Evolutionary conservation across 2,888 invertebrate genomes (phyloP).

Genomic region (Chalcis sispes): DNA sequence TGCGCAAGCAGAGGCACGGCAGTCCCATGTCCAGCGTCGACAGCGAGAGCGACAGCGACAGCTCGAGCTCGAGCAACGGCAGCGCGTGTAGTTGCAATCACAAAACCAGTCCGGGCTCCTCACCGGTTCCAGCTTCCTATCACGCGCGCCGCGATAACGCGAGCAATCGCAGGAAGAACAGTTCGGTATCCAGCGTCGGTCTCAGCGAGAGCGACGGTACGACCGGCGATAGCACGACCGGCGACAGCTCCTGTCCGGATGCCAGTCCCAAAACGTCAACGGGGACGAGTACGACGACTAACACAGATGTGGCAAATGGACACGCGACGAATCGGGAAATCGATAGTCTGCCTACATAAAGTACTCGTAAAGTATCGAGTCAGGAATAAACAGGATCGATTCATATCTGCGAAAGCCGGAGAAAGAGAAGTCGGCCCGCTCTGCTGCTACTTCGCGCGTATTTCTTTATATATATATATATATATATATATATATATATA

Average conservation of each 20-base stretch:
- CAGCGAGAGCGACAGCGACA: constrained; percentile 78
- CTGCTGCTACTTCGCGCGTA: constrained; percentile 41
- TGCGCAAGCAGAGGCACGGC: constrained; percentile 62
- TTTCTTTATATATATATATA: constrained; percentile 34
- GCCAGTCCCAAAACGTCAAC: constrained; percentile 53
- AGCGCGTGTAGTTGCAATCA: constrained; percentile 66
- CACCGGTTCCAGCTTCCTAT: constrained; percentile 60
- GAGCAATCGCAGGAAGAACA: constrained; percentile 61
- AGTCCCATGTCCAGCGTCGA: constrained; percentile 76
- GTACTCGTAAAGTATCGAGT: background rate
- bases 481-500: constrained; percentile 20
- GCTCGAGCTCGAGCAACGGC: constrained; percentile 58
- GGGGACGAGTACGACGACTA: constrained; percentile 3
- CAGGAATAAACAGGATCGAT: background rate
- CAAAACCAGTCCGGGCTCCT: constrained; percentile 62
- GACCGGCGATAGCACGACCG: constrained; percentile 71
- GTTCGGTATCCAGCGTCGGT: constrained; percentile 73
- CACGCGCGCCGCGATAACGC: constrained; percentile 62
- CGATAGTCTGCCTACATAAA: constrained; percentile 66
- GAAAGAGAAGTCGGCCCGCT: constrained; percentile 16
- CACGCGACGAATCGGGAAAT: constrained; percentile 63
- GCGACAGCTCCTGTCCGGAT: constrained; percentile 59
- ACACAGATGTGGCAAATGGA: constrained; percentile 58
- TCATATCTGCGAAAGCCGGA: background rate
- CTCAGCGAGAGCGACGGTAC: constrained; percentile 77